Evolutionary conservation across 2,888 invertebrate genomes (phyloP).

Genomic region (Meteorus colon): DNA sequence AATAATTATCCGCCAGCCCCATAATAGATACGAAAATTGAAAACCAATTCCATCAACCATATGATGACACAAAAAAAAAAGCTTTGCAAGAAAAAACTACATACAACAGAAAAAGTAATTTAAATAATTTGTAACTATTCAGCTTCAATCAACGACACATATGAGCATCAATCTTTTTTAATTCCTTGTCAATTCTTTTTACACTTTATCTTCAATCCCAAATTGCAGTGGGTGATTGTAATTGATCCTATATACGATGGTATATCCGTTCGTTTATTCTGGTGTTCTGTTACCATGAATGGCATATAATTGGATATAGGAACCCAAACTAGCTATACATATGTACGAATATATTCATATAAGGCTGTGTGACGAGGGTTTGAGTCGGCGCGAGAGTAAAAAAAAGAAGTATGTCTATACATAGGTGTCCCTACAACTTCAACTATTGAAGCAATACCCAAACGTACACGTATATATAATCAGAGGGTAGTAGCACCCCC

Average conservation of each 20-base stretch:
- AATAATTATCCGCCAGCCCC: no score
- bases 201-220: neutral
- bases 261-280: neutral
- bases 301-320: neutral
- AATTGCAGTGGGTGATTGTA: neutral
- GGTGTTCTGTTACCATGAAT: neutral
- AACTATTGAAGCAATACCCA: neutral
- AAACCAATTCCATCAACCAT: neutral
- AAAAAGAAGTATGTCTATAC: neutral
- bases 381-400: neutral
- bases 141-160: neutral
- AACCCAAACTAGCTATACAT: neutral
- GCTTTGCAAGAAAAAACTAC: neutral
- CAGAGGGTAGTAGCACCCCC: conserved; percentile 13
- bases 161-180: neutral
- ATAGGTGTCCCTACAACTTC: neutral
- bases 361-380: neutral
- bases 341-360: neutral
- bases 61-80: neutral
- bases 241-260: neutral
- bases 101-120: neutral
- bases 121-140: conserved; percentile 1
- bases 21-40: no score
- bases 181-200: neutral
- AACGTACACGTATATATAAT: neutral